These are phyloP conservation scores for Cathartes aura DNA, from an alignment of 2,113 vertebrate species.

Conservation along the genomic window DNA sequence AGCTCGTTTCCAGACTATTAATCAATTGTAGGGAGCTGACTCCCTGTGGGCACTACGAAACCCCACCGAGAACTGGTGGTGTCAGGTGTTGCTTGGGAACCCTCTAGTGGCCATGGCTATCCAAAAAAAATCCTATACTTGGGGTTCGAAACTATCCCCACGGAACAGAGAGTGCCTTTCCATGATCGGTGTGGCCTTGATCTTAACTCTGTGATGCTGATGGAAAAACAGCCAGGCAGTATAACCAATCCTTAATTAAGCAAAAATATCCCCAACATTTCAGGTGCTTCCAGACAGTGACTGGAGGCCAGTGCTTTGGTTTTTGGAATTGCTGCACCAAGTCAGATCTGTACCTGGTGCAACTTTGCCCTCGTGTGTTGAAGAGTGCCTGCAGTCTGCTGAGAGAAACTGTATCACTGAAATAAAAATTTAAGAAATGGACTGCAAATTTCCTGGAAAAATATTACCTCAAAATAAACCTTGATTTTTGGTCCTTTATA, in stretches of 20 bases:
- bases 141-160: neutral
- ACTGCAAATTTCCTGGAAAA: neutral
- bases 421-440: neutral
- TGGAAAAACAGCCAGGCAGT: neutral
- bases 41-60: rapidly evolving
- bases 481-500: neutral
- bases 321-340: neutral
- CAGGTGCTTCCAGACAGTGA: neutral
- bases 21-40: neutral
- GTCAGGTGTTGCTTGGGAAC: neutral
- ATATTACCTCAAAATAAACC: neutral
- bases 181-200: neutral
- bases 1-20: neutral
- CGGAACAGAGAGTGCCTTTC: neutral
- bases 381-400: neutral
- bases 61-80: rapidly evolving
- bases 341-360: neutral
- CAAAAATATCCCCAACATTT: neutral
- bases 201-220: neutral
- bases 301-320: neutral
- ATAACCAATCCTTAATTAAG: neutral
- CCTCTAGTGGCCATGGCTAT: neutral
- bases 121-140: neutral
- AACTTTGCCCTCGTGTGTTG: neutral
- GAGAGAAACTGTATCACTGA: neutral